phyloP scores from a whole-genome alignment of 1,140 invertebrate species.

The Heliconius congener region DNA sequence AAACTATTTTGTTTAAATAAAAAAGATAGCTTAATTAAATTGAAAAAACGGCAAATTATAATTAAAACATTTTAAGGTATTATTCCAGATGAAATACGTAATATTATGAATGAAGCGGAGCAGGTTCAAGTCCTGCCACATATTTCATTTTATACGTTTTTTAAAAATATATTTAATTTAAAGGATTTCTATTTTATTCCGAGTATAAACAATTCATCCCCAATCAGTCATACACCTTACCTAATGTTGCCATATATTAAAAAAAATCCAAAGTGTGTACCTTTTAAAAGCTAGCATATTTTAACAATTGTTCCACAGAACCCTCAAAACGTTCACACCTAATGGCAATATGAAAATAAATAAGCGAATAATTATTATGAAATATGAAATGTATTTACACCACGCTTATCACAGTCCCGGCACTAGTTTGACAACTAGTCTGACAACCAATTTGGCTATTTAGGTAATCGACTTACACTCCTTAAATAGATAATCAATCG shows the following conservation, averaged over 20 bases:
- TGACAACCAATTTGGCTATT: constrained; percentile 33
- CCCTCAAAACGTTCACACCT: neutral
- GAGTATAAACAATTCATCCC: neutral
- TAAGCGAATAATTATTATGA: neutral
- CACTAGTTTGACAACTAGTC: constrained; percentile 7
- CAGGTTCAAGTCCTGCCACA: too few species aligned
- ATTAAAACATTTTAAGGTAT: too few species aligned
- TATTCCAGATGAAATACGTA: too few species aligned
- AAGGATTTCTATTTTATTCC: neutral
- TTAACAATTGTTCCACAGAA: neutral
- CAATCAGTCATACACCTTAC: neutral
- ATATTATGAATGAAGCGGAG: too few species aligned
- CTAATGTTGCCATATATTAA: neutral
- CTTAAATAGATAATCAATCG: neutral
- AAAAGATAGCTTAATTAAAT: too few species aligned
- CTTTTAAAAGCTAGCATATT: neutral
- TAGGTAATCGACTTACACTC: constrained; percentile 19
- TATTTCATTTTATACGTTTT: neutral
- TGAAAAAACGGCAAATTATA: too few species aligned
- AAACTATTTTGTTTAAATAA: too few species aligned
- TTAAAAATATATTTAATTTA: neutral
- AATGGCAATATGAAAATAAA: constrained; percentile 13
- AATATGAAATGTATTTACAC: constrained; percentile 3
- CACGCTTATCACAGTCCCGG: constrained; percentile 4
- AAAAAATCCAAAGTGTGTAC: constrained; percentile 12